phyloP scores from a whole-genome alignment of 2,888 invertebrate genomes.

The Hydroisotoma schaefferi region DNA sequence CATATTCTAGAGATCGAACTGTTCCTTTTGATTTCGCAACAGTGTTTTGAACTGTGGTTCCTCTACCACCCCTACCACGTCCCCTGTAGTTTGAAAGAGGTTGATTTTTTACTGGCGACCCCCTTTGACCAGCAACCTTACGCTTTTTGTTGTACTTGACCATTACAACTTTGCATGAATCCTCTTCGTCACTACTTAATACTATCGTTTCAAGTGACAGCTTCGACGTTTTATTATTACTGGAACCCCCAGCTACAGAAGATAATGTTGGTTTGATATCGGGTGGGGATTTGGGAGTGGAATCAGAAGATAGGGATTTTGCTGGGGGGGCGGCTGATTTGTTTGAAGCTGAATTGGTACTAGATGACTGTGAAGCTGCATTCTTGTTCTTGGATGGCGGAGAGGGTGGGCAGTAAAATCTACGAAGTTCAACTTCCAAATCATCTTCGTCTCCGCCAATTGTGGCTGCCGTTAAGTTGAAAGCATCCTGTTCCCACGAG shows the following conservation, averaged over 20 bases:
- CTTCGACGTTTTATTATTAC: background rate
- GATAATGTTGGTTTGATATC: background rate
- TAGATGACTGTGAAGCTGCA: background rate
- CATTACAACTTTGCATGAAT: constrained; percentile 3
- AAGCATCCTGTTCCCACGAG: constrained; percentile 4
- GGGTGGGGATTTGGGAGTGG: background rate
- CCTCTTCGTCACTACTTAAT: background rate
- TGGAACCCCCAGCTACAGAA: background rate
- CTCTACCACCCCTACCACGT: background rate
- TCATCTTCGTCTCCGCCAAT: background rate
- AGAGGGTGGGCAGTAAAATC: constrained; percentile 9
- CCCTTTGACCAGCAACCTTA: background rate
- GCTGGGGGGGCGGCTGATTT: background rate
- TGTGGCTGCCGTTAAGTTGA: background rate
- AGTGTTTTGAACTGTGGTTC: background rate
- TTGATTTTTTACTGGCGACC: background rate
- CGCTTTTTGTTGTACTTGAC: background rate
- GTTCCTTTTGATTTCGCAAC: background rate
- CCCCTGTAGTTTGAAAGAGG: background rate
- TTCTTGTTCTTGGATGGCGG: background rate
- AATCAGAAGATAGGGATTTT: background rate
- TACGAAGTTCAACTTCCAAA: constrained; percentile 3
- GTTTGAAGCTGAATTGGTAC: background rate
- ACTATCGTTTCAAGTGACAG: background rate
- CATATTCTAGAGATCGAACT: background rate